phyloP scores from a whole-genome alignment of 2,797 vertebrate genomes.

The Echeneis naucrates region DNA sequence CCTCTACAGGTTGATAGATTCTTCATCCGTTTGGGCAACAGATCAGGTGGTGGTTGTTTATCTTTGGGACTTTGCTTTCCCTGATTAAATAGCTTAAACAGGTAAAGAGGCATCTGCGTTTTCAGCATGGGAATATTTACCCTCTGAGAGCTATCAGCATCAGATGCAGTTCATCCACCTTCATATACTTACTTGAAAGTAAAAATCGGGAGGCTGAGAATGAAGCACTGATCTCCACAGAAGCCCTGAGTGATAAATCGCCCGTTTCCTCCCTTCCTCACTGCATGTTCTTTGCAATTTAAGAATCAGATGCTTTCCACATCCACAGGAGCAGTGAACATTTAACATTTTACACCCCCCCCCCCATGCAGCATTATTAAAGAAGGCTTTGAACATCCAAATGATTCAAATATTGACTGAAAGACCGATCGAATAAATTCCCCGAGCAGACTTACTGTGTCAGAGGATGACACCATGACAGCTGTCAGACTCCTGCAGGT shows the following conservation, averaged over 20 bases:
- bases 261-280: constrained; percentile 16
- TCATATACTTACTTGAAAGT: constrained; percentile 7
- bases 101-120: constrained; percentile 6
- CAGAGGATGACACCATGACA: neutral
- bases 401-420: neutral
- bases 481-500: constrained; percentile 9
- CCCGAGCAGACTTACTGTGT: neutral
- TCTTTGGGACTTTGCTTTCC: constrained; percentile 4
- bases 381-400: constrained; percentile 6
- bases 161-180: constrained; percentile 26
- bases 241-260: constrained; percentile 21
- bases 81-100: constrained; percentile 14
- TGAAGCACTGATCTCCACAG: neutral
- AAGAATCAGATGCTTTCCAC: constrained; percentile 4
- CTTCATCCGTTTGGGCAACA: neutral
- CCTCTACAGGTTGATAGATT: neutral
- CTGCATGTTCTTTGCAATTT: constrained; percentile 2
- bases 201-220: constrained; percentile 6
- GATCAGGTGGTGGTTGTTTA: neutral
- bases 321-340: constrained; percentile 16
- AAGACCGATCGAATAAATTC: neutral
- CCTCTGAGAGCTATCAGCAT: constrained; percentile 21
- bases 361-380: constrained; percentile 1
- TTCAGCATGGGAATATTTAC: neutral
- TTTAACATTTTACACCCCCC: constrained; percentile 17